phyloP scores from a whole-genome alignment of 1,140 invertebrate genomes.

The Drosophila bifasciata region DNA sequence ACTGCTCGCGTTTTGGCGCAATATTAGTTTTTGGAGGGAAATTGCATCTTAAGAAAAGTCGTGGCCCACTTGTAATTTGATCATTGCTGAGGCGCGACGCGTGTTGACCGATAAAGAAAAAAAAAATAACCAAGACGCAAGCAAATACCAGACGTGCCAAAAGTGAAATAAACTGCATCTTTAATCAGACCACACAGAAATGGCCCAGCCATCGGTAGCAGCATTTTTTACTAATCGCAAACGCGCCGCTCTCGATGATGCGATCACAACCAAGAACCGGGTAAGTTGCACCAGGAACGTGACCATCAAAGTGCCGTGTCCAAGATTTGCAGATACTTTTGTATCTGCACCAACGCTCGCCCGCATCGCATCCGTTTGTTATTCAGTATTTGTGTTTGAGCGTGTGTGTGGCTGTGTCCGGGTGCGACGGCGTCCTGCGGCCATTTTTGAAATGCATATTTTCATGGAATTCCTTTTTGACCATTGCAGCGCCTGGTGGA shows the following conservation, averaged over 20 bases:
- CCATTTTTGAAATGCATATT: conserved; percentile 31
- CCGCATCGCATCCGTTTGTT: too few relatives aligned
- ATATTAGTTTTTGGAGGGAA: conserved; percentile 70
- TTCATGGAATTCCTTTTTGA: background rate
- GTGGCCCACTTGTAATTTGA: conserved; percentile 77
- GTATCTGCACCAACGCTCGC: conserved; percentile 19
- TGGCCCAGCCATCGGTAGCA: conserved; percentile 89
- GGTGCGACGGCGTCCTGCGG: conserved; percentile 37
- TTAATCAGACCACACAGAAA: conserved; percentile 65
- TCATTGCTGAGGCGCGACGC: conserved; percentile 63
- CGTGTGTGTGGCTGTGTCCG: conserved; percentile 13
- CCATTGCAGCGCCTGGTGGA: conserved; percentile 67
- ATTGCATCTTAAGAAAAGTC: conserved; percentile 51
- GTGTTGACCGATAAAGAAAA: conserved; percentile 22
- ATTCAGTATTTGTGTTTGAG: background rate
- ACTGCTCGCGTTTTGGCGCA: conserved; percentile 64
- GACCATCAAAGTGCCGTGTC: background rate
- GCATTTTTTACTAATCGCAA: conserved; percentile 89
- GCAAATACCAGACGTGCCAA: conserved; percentile 50
- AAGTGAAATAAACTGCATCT: conserved; percentile 52
- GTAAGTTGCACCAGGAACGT: conserved; percentile 76
- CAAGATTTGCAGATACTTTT: conserved; percentile 27
- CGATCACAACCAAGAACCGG: conserved; percentile 86
- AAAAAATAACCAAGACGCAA: conserved; percentile 17
- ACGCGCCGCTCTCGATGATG: conserved; percentile 87